Base-by-base conservation (phyloP, 2,113 vertebrate genomes). In the Acrocephalus kingi region DNA sequence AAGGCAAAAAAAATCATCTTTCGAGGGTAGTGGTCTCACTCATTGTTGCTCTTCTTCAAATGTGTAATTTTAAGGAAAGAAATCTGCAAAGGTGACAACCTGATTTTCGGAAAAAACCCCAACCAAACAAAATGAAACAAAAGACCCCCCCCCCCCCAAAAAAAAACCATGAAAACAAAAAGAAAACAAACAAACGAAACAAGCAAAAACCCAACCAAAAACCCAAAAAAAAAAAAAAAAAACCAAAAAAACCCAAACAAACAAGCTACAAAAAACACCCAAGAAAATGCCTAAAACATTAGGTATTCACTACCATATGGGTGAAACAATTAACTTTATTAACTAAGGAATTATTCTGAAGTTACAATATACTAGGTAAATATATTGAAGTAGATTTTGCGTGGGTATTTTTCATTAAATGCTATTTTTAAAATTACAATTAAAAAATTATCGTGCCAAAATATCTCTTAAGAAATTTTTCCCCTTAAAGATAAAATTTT, bases 91-190 rank as follows among this genome's bases (percentile, higher is more conserved):
- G 19, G 5, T 48, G 7, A 41, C 15, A 55, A 27, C 59, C 41
- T 61, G 27, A 56, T 20, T 66, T 71, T 43, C 49, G 31, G 31
- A 43, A 54, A 75, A 31, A 31, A 14, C 4, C 3, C 35, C 21
- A 43, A 8, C 19, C 19, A n/a, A 39, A 12, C 11, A 28, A 49
- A 48, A 21, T 5, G 35, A 45, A 59, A 8, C 21, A 19, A 39
- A 59, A 28, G 6, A n/a, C 3, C 2, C 1, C 3, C 3, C 11
- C 3, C 5, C 2, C n/a, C n/a, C n/a, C n/a, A n/a, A n/a, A 13
- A 41, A 45, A 51, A 28, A 22, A 28, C 13, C 4, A 0, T 4
- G 3, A 4, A 55, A 33, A 6, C 25, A 45, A 55, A 55, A 64
- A 14, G 4, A 45, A 61, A 30, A 23, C 24, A 3, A 55, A 28